Conservation (phyloP, 2,888 invertebrate genomes). For the Merodon equestris region DNA sequence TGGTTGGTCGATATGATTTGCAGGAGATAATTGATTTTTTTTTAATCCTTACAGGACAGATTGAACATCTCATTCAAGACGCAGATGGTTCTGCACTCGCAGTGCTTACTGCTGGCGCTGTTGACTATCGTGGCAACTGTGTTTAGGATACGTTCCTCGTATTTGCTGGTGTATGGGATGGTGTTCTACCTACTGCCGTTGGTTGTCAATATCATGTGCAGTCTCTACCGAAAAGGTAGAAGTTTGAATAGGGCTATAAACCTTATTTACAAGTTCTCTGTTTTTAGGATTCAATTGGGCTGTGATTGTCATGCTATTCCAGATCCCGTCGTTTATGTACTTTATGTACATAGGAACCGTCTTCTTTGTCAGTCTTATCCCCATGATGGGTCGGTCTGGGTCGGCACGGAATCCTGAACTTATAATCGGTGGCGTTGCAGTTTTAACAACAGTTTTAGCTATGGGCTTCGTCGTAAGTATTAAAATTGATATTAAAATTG, state of each 20-base stretch:
- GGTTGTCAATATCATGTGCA: constrained; percentile 73
- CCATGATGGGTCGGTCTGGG: constrained; percentile 82
- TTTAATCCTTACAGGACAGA: constrained; percentile 22
- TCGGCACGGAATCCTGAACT: constrained; percentile 80
- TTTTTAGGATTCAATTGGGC: constrained; percentile 50
- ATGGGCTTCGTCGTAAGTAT: constrained; percentile 75
- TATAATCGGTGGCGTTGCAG: constrained; percentile 78
- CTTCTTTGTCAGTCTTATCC: constrained; percentile 80
- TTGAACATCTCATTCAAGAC: constrained; percentile 70
- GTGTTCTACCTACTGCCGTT: constrained; percentile 74
- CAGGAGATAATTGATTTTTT: background rate
- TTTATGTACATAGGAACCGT: constrained; percentile 79
- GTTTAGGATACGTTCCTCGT: constrained; percentile 74
- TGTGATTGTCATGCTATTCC: constrained; percentile 74
- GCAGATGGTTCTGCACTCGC: constrained; percentile 76
- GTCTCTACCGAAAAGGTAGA: constrained; percentile 73
- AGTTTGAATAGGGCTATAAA: background rate
- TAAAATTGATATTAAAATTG: background rate
- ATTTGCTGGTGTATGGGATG: constrained; percentile 73
- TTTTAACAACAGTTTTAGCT: constrained; percentile 73
- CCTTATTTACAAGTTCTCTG: too few species aligned
- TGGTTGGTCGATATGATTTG: background rate
- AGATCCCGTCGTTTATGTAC: constrained; percentile 79
- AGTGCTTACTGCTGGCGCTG: constrained; percentile 73
- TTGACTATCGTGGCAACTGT: constrained; percentile 72